Evolutionary conservation across 2,113 vertebrate genomes (phyloP).

Genomic region (Mastomys coucha): DNA sequence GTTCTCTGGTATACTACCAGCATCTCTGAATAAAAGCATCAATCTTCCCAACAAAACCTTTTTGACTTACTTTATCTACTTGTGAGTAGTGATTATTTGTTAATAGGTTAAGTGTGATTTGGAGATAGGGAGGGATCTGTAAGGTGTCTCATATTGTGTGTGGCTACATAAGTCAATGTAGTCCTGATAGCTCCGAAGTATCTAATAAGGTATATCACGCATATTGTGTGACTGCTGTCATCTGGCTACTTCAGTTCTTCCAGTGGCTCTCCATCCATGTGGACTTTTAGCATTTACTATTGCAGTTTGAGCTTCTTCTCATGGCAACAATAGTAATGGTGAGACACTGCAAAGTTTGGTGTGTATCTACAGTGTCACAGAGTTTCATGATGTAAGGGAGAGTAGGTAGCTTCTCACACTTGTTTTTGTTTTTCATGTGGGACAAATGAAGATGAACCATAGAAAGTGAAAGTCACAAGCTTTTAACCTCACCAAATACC

Average conservation of each 20-base stretch:
- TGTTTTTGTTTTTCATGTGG: background rate
- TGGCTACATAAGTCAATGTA: background rate
- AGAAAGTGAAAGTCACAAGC: background rate
- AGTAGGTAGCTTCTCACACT: background rate
- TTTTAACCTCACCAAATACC: background rate
- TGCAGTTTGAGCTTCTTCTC: slow-evolving; percentile 1
- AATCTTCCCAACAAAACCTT: background rate
- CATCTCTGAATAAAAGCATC: background rate
- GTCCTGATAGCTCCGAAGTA: background rate
- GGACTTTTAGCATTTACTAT: background rate
- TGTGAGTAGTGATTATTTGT: background rate
- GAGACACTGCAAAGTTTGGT: background rate
- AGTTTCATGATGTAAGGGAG: background rate
- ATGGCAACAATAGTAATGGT: background rate
- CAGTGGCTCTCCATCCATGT: background rate
- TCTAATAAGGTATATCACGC: background rate
- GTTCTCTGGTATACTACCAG: background rate
- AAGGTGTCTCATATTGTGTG: background rate
- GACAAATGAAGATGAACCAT: background rate
- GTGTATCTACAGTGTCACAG: background rate
- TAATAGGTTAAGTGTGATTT: background rate
- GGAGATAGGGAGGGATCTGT: background rate
- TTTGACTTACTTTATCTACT: slow-evolving; percentile 54
- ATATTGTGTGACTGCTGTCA: background rate
- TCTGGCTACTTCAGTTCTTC: background rate